A percentile compares a stretch with the other conserved stretches of the same genome.
Evolutionary conservation across 2,888 invertebrate species (phyloP).

Genomic region (Molorchus minor): DNA sequence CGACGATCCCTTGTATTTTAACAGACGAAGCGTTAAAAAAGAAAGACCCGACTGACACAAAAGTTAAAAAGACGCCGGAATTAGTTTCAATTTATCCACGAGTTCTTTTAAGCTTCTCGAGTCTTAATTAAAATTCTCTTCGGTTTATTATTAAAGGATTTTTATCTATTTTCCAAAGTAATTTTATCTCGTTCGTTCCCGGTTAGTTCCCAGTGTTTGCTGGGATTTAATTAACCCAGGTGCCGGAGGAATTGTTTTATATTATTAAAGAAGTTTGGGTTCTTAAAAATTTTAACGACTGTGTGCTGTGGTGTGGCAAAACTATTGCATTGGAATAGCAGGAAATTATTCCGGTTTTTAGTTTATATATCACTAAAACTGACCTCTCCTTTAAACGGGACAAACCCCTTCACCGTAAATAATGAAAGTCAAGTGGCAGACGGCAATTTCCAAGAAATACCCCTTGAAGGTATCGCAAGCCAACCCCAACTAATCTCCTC

Average conservation of each 20-base stretch:
- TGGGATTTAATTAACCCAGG: constrained; percentile 17
- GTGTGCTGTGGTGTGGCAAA: too few species aligned
- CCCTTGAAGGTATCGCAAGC: constrained; percentile 22
- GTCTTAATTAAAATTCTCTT: constrained; percentile 41
- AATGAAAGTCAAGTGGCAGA: too few species aligned
- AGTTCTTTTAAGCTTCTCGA: constrained; percentile 30
- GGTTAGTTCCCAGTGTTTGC: constrained; percentile 22
- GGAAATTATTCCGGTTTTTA: too few species aligned
- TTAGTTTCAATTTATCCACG: constrained; percentile 39
- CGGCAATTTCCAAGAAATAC: too few species aligned
- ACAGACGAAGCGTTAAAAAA: constrained; percentile 13
- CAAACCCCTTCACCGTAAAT: too few species aligned
- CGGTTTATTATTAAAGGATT: constrained; percentile 44
- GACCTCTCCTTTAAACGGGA: too few species aligned
- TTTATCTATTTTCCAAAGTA: constrained; percentile 38
- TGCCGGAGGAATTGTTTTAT: background rate
- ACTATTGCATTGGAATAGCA: too few species aligned
- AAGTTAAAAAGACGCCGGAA: constrained; percentile 29
- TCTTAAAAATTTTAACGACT: too few species aligned
- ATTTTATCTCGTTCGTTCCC: constrained; percentile 20
- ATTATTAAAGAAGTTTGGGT: background rate
- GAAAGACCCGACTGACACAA: constrained; percentile 34
- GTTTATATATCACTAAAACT: too few species aligned
- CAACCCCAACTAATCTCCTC: constrained; percentile 36
- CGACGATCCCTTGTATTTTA: constrained; percentile 1